These are phyloP conservation scores for Ethmia dodecea DNA, from an alignment of 2,888 invertebrate species.

Conservation along the genomic window DNA sequence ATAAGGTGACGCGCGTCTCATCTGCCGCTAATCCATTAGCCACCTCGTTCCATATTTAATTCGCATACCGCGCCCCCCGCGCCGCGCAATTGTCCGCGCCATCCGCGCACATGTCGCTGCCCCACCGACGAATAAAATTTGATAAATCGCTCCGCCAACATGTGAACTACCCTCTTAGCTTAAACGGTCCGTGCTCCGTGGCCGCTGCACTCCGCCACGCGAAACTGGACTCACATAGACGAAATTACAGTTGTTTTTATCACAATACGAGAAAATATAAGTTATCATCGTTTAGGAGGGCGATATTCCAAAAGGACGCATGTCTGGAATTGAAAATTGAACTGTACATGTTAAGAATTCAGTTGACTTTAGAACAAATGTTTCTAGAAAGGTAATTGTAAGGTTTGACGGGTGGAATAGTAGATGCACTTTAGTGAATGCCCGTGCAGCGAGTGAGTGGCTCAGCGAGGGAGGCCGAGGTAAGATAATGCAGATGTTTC, in stretches of 20 bases:
- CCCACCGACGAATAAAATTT: conserved; percentile 70
- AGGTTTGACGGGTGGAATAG: conserved; percentile 60
- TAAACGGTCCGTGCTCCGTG: conserved; percentile 54
- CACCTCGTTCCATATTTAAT: conserved; percentile 71
- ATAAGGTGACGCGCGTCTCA: conserved; percentile 57
- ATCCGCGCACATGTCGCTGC: conserved; percentile 68
- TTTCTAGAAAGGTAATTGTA: conserved; percentile 37
- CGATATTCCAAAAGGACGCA: conserved; percentile 26
- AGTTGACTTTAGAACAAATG: conserved; percentile 25
- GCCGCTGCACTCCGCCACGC: conserved; percentile 18
- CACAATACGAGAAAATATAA: conserved; percentile 26
- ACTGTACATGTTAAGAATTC: conserved; percentile 10
- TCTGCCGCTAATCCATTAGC: conserved; percentile 70
- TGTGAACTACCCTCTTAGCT: conserved; percentile 75
- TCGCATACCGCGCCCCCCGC: conserved; percentile 28
- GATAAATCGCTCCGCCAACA: conserved; percentile 75
- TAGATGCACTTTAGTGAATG: conserved; percentile 71
- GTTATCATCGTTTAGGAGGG: conserved; percentile 55
- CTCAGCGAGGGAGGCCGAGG: conserved; percentile 57
- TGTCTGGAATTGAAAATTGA: background rate
- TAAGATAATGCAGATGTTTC: conserved; percentile 72
- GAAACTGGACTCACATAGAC: conserved; percentile 26
- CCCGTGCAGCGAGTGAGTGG: conserved; percentile 62
- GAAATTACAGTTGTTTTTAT: conserved; percentile 22
- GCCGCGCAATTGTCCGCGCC: conserved; percentile 53